Conservation (phyloP, 2,113 vertebrate genomes). For the Zootoca vivipara region DNA sequence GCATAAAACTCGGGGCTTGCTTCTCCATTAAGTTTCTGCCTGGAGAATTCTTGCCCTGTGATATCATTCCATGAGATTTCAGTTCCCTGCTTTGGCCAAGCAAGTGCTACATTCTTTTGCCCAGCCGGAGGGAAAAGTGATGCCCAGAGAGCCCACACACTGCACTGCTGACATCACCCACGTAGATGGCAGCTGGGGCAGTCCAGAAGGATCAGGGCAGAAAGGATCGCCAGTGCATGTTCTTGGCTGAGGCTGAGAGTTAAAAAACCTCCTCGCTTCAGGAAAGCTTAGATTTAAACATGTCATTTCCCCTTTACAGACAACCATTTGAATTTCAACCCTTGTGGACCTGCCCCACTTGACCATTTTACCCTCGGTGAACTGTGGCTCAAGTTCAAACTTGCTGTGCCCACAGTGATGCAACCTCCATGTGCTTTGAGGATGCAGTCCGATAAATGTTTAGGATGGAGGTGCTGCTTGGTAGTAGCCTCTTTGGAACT, state of each 20-base stretch:
- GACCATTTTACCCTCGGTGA: neutral
- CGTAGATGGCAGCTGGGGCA: neutral
- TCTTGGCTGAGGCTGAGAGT: neutral
- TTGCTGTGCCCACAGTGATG: neutral
- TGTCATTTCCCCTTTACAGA: neutral
- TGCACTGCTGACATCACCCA: conserved; percentile 1
- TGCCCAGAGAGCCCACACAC: neutral
- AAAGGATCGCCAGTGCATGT: neutral
- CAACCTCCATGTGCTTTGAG: neutral
- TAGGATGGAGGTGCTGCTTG: neutral
- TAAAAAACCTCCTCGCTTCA: neutral
- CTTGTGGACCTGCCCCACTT: neutral
- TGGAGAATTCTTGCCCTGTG: neutral
- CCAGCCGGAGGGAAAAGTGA: neutral
- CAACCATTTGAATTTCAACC: neutral
- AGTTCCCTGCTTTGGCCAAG: neutral
- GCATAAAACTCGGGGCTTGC: neutral
- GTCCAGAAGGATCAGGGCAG: neutral
- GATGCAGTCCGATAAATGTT: neutral
- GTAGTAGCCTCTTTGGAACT: neutral
- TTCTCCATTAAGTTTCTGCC: neutral
- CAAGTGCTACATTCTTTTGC: neutral
- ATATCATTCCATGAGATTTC: neutral
- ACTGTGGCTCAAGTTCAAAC: neutral
- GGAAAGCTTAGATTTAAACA: neutral